phyloP scores from a whole-genome alignment of 2,113 vertebrate genomes.

The Grallaria varia region DNA sequence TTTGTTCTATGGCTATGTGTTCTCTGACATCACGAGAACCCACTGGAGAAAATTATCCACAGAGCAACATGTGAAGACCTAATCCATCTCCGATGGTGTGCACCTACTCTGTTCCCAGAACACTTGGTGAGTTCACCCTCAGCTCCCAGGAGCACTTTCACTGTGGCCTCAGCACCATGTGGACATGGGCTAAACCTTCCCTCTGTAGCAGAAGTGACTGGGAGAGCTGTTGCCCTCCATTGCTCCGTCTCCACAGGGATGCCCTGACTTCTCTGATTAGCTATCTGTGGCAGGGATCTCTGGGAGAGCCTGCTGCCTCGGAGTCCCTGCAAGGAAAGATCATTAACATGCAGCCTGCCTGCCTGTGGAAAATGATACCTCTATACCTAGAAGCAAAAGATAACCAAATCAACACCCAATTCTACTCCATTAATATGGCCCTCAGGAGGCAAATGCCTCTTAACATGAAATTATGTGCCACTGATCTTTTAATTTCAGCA shows the following conservation, averaged over 20 bases:
- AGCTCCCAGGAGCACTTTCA: background rate
- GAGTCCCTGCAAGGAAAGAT: background rate
- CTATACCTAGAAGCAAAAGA: background rate
- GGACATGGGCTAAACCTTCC: background rate
- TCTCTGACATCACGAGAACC: background rate
- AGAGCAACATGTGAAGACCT: background rate
- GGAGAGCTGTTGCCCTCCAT: background rate
- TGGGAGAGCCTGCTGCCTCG: fast-evolving
- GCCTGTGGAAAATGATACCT: background rate
- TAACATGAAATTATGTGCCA: background rate
- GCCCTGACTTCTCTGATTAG: background rate
- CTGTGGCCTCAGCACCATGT: background rate
- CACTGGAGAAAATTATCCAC: background rate
- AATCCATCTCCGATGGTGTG: background rate
- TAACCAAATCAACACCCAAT: background rate
- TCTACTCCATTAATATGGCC: background rate
- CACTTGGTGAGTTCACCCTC: fast-evolving
- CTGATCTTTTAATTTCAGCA: background rate
- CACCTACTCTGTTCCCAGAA: background rate
- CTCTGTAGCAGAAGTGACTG: background rate
- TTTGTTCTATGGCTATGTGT: background rate
- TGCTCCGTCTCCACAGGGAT: background rate
- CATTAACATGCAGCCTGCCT: background rate
- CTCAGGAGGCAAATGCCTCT: slow-evolving; percentile 2
- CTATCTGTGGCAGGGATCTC: background rate